A percentile compares a stretch with the other conserved stretches of the same genome.
Conservation (phyloP, 1,140 invertebrate genomes). For the Dysdera silvatica region DNA sequence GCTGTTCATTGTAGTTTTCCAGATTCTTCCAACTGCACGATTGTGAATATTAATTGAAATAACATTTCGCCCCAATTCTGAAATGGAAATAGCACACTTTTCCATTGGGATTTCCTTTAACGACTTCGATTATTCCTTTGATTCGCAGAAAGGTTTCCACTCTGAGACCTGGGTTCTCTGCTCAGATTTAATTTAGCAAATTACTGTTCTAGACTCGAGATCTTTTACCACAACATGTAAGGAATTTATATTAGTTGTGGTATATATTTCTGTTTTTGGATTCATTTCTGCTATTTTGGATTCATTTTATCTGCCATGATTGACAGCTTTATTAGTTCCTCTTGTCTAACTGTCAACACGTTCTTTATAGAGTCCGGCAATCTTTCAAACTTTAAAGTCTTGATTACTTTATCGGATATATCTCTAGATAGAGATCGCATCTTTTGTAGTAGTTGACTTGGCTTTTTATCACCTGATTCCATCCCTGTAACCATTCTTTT, state of each 20-base stretch:
- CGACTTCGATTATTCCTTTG: too few species aligned
- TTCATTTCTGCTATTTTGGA: not conserved
- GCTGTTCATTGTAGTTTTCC: not conserved
- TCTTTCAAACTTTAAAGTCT: not conserved
- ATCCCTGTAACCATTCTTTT: not conserved
- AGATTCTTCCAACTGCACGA: not conserved
- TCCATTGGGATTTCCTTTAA: not conserved
- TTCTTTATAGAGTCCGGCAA: not conserved
- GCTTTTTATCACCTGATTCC: not conserved
- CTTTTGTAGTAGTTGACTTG: conserved; percentile 1
- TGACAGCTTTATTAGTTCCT: not conserved
- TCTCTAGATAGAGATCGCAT: not conserved
- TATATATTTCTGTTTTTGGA: not conserved
- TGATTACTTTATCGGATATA: not conserved
- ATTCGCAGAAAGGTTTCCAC: too few species aligned
- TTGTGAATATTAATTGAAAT: not conserved
- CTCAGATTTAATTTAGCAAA: too few species aligned
- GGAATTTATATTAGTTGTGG: not conserved
- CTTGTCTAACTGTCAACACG: not conserved
- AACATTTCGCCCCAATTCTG: not conserved
- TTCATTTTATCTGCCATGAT: not conserved
- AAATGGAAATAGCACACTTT: not conserved
- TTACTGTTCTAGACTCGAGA: too few species aligned
- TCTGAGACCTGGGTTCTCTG: too few species aligned
- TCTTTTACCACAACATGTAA: too few species aligned